Percentiles rank a stretch among this genome's conserved stretches.
Conservation (phyloP, 2,113 vertebrate genomes). For the Ageneiosus marmoratus region DNA sequence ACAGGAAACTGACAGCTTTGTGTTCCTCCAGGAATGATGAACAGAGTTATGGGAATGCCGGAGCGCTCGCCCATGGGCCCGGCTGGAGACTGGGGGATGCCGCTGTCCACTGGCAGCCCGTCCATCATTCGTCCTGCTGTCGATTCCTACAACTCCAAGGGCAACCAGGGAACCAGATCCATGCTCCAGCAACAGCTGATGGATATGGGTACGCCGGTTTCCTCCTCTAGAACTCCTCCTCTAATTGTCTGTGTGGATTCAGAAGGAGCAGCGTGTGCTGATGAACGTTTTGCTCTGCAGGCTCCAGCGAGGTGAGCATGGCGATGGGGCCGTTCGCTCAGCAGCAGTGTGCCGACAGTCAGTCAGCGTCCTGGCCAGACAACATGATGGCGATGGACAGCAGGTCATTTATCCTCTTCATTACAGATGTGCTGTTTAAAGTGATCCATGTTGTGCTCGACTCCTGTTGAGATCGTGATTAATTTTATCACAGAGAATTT, state of each 20-base stretch:
- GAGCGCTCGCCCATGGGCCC: constrained; percentile 74
- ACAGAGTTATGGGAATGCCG: constrained; percentile 73
- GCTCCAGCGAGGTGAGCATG: constrained; percentile 80
- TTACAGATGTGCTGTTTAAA: background rate
- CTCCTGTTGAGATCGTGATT: background rate
- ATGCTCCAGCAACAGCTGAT: constrained; percentile 85
- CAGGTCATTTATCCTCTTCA: constrained; percentile 30
- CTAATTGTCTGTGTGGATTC: too few species aligned
- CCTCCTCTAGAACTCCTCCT: background rate
- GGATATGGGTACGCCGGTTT: constrained; percentile 81
- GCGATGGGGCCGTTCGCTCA: constrained; percentile 83
- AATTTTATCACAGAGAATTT: too few species aligned
- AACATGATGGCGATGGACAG: constrained; percentile 77
- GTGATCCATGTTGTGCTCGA: background rate
- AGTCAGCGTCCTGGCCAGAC: constrained; percentile 86
- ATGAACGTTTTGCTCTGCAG: constrained; percentile 59
- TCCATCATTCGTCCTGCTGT: constrained; percentile 74
- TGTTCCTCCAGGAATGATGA: constrained; percentile 68
- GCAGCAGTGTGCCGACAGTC: constrained; percentile 74
- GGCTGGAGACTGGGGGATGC: constrained; percentile 83
- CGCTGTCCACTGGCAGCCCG: constrained; percentile 70
- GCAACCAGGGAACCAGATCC: constrained; percentile 74
- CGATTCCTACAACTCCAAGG: constrained; percentile 69
- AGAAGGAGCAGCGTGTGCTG: background rate
- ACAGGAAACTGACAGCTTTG: background rate